phyloP scores from a whole-genome alignment of 2,797 vertebrate genomes.

The Phrynocephalus guinanensis region DNA sequence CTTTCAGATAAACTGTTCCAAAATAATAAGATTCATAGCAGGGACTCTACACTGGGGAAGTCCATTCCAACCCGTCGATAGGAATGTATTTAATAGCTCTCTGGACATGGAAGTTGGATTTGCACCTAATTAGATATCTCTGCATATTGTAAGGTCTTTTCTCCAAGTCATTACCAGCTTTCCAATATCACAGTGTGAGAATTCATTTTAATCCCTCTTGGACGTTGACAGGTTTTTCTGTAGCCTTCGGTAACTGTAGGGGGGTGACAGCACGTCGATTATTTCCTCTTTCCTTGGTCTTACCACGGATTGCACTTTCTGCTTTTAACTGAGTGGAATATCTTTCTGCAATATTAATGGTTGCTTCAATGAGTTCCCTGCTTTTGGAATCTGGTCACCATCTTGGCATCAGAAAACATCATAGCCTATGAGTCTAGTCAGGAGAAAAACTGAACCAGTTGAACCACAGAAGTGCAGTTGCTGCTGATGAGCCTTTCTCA shows the following conservation, averaged over 20 bases:
- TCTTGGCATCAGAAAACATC: background rate
- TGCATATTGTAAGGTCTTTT: background rate
- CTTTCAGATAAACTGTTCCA: constrained; percentile 21
- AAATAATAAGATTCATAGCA: constrained; percentile 19
- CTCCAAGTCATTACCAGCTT: constrained; percentile 9
- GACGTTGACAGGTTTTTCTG: constrained; percentile 3
- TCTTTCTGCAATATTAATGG: background rate
- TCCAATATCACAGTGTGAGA: constrained; percentile 42
- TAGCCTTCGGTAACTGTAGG: background rate
- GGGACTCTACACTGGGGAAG: constrained; percentile 41
- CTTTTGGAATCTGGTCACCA: background rate
- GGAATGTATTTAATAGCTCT: constrained; percentile 4
- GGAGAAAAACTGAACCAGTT: background rate
- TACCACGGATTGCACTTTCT: constrained; percentile 8
- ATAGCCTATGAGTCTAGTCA: background rate
- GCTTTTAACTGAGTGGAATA: background rate
- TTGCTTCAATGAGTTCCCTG: background rate
- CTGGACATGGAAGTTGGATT: constrained; percentile 34
- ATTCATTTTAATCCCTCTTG: constrained; percentile 17
- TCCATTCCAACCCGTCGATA: constrained; percentile 23
- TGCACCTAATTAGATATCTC: constrained; percentile 20
- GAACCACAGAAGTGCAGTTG: background rate
- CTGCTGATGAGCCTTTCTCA: background rate
- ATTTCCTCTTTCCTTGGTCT: background rate
- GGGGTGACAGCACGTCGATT: background rate